Base-by-base conservation (phyloP, 2,888 invertebrate species). In the Apoderus coryli region DNA sequence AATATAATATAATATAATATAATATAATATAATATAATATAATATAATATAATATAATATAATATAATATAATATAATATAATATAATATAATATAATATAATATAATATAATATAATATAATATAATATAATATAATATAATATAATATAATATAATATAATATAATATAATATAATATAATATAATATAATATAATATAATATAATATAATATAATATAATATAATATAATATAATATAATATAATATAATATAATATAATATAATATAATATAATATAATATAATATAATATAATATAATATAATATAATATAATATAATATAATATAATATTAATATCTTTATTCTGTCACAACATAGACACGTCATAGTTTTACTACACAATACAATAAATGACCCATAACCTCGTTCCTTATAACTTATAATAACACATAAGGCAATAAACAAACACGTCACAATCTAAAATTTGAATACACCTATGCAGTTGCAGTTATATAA, bases 41-140 rank as follows among this genome's bases (percentile, higher is more conserved):
- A 19, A 7, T 19, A 19, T 19, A 19, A 7, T 19, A 19, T 19
- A 19, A 7, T 19, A 19, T 19, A 19, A 7, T 19, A 19, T 19
- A 19, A 7, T 19, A 19, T 19, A 19, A 7, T 19, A 19, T 19
- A 19, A 7, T 19, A 19, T 19, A 19, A 7, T 19, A 19, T 19
- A 19, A 7, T 19, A 19, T 19, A 19, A 7, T 19, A 19, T 19
- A 19, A 7, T 19, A 19, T 19, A 19, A 7, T 19, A 19, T 19
- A 19, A 7, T 19, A 19, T 19, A 19, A 7, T 19, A 19, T 19
- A 19, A 19, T 19, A 19, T 19, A 19, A 7, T 19, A 19, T 19
- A 19, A 7, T 19, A 19, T 19, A 19, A 7, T 19, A 19, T 19
- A 19, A 7, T 19, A 19, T 19, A 19, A 7, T 19, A 19, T 19